Base-by-base conservation (phyloP, 2,797 vertebrate genomes). In the Sebastes taczanowskii region DNA sequence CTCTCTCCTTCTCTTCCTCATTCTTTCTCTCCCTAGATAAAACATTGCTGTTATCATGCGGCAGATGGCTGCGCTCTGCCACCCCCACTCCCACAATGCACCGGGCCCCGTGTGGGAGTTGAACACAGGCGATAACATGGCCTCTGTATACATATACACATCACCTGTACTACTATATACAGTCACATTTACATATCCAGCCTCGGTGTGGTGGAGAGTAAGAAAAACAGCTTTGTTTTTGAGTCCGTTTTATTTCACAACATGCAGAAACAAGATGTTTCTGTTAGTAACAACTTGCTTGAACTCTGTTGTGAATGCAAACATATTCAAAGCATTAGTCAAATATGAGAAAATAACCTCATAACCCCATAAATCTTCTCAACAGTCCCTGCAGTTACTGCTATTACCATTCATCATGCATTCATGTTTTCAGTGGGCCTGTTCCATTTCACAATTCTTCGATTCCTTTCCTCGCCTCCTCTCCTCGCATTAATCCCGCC, bases 31-130 rank as follows among this genome's bases (percentile, higher is more conserved):
- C 76, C 71, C 46, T n/a, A 8, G 85, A 82, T 73, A 38, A 81
- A 87, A 83, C 80, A 69, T 61, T 52, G 71, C 76, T 71, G 86
- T 69, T 73, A 70, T 69, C 82, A 58, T 74, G 78, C 84, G 80
- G 88, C 91, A 93, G 89, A 92, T 93, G 88, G 90, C 83, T 60
- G 69, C 7, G 79, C 58, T 84, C 80, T 71, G 64, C 85, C 86
- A 80, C 83, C 85, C 82, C 84, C 79, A 79, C 84, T 86, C 87
- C 90, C 84, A 87, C 78, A 86, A 83, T 87, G 80, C 86, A 84
- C 86, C 4, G 76, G 86, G 77, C 81, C 42, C 63, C 38, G 49
- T 49, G 89, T 87, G 80, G 86, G 88, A 71, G 90, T 83, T 23
- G 25, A 79, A 86, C 69, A 76, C 78, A 63, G 71, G 82, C 74